Conservation (phyloP, 2,888 invertebrate genomes). For the Eledona agricola region DNA sequence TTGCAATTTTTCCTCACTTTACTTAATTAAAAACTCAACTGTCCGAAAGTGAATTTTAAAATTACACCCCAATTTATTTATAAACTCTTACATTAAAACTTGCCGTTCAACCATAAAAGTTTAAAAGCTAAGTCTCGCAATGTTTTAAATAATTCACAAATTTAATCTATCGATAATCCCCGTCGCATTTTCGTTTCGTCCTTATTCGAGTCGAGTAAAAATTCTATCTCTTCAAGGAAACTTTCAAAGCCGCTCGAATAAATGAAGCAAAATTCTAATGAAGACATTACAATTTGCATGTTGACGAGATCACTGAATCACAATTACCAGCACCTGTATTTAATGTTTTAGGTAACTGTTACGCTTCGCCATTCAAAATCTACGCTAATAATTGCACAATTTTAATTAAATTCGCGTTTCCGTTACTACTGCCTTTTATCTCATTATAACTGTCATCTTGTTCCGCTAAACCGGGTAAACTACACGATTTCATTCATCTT, state of each 20-base stretch:
- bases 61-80: no score
- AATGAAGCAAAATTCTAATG: constrained; percentile 28
- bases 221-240: constrained; percentile 21
- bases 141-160: constrained; percentile 34
- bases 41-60: no score
- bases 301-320: constrained; percentile 23
- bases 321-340: constrained; percentile 25
- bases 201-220: constrained; percentile 23
- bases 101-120: no score
- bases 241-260: constrained; percentile 19
- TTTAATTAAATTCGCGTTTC: constrained; percentile 30
- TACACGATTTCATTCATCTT: constrained; percentile 8
- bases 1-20: constrained; percentile 26
- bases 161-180: constrained; percentile 32
- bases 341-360: constrained; percentile 31
- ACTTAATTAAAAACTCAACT: constrained; percentile 16
- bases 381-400: constrained; percentile 14
- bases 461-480: constrained; percentile 28
- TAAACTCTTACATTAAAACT: no score
- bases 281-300: constrained; percentile 31
- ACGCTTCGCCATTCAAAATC: constrained; percentile 6
- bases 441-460: constrained; percentile 33
- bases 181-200: constrained; percentile 1
- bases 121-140: no score
- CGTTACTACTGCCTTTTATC: constrained; percentile 32